Conservation (phyloP, 2,797 vertebrate species). For the Artibeus jamaicensis region DNA sequence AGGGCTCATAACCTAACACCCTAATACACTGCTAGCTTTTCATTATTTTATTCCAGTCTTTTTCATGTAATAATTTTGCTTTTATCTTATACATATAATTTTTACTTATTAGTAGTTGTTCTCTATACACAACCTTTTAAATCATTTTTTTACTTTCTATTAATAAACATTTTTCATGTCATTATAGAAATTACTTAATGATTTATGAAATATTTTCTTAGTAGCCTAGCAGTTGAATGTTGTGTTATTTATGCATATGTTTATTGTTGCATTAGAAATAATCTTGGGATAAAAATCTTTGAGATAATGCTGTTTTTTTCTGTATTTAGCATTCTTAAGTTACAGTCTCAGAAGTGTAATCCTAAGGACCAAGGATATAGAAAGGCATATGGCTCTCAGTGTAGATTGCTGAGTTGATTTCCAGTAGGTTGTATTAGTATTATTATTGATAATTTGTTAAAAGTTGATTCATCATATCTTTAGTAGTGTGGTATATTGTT, state of each 20-base stretch:
- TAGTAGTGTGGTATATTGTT: not conserved
- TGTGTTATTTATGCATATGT: not conserved
- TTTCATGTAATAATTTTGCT: not conserved
- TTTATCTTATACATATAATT: not conserved
- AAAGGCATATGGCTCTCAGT: not conserved
- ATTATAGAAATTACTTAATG: not conserved
- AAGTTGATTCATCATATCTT: not conserved
- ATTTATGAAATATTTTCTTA: no score
- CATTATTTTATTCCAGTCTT: not conserved
- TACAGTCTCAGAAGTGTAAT: constrained; percentile 31
- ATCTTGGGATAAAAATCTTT: constrained; percentile 9
- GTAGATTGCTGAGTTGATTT: constrained; percentile 22
- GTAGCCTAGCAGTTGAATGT: not conserved
- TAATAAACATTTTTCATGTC: not conserved
- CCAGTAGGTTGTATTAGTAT: not conserved
- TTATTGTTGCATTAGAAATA: constrained; percentile 31
- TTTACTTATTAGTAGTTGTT: not conserved
- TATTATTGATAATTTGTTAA: not conserved
- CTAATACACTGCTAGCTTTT: not conserved
- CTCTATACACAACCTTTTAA: not conserved
- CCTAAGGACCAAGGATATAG: not conserved
- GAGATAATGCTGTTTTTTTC: not conserved
- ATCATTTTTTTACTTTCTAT: constrained; percentile 10
- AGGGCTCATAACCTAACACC: not conserved
- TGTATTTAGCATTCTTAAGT: constrained; percentile 14